These are phyloP conservation scores for Pomacea canaliculata DNA, from an alignment of 2,888 invertebrate species.

Conservation along the genomic window DNA sequence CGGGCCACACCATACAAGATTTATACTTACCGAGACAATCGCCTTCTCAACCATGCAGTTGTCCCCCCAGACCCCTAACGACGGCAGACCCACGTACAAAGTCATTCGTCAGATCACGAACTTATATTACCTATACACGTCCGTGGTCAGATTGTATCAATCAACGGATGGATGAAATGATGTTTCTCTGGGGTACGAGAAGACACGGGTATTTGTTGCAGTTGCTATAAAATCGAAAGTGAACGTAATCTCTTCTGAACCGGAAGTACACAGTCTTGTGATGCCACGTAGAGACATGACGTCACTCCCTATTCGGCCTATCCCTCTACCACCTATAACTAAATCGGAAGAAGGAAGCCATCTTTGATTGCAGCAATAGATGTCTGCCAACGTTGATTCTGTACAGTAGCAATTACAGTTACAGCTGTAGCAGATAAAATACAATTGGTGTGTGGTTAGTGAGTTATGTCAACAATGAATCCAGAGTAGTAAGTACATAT, in stretches of 20 bases:
- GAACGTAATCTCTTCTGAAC: conserved; percentile 14
- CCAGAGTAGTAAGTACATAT: conserved; percentile 57
- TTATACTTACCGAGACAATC: no score
- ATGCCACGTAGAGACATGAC: conserved; percentile 61
- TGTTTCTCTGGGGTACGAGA: no score
- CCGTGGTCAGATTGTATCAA: no score
- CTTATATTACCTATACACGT: no score
- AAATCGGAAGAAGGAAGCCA: conserved; percentile 63
- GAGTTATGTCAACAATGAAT: conserved; percentile 54
- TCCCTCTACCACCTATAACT: conserved; percentile 51
- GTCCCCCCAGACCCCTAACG: no score
- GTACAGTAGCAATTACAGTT: conserved; percentile 20
- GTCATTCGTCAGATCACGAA: no score
- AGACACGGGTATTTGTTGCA: no score
- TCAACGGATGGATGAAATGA: no score
- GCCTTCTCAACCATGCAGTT: no score
- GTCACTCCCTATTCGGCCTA: conserved; percentile 46
- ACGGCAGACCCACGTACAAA: no score
- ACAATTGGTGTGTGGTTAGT: conserved; percentile 20
- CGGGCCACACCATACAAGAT: no score
- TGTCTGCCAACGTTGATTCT: conserved; percentile 32
- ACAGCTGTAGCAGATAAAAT: conserved; percentile 23
- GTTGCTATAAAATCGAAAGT: conserved; percentile 11
- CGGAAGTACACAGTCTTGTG: conserved; percentile 46
- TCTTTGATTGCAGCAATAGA: conserved; percentile 43